phyloP scores from a whole-genome alignment of 2,888 invertebrate genomes.

The Andrena dorsata region DNA sequence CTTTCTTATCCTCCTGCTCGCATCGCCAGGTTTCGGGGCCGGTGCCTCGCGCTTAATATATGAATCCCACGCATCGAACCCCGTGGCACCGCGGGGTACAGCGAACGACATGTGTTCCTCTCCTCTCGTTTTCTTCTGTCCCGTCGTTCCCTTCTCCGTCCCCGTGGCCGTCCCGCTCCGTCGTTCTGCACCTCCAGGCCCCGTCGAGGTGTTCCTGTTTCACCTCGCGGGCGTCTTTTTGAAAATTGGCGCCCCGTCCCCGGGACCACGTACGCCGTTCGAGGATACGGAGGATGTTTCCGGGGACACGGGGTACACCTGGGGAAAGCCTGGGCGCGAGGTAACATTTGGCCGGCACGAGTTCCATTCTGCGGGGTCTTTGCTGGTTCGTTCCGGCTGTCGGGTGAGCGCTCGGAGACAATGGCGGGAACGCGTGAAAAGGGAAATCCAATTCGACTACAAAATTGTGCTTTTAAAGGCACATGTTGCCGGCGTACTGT shows the following conservation, averaged over 20 bases:
- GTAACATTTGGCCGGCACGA: constrained; percentile 69
- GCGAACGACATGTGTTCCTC: constrained; percentile 84
- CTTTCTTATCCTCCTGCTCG: constrained; percentile 57
- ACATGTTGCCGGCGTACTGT: constrained; percentile 9
- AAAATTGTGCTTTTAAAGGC: constrained; percentile 31
- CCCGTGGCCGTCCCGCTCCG: not conserved
- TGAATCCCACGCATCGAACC: constrained; percentile 83
- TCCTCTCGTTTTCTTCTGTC: constrained; percentile 69
- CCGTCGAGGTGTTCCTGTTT: not conserved
- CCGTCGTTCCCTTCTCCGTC: constrained; percentile 49
- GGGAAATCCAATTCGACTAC: constrained; percentile 58
- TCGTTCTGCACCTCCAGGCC: not conserved
- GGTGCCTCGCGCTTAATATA: constrained; percentile 80
- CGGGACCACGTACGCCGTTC: not conserved
- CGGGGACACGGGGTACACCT: constrained; percentile 14
- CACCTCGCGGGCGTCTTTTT: constrained; percentile 16
- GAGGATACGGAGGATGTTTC: not conserved
- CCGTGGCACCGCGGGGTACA: constrained; percentile 82
- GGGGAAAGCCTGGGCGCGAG: constrained; percentile 33
- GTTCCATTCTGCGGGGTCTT: constrained; percentile 8
- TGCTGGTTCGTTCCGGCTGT: constrained; percentile 57
- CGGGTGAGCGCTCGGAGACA: constrained; percentile 56
- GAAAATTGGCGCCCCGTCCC: constrained; percentile 12
- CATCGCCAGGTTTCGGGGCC: constrained; percentile 73
- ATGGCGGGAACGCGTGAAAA: constrained; percentile 59